These are phyloP conservation scores for Protosalanx chinensis DNA, from an alignment of 2,797 vertebrate species.

Conservation along the genomic window DNA sequence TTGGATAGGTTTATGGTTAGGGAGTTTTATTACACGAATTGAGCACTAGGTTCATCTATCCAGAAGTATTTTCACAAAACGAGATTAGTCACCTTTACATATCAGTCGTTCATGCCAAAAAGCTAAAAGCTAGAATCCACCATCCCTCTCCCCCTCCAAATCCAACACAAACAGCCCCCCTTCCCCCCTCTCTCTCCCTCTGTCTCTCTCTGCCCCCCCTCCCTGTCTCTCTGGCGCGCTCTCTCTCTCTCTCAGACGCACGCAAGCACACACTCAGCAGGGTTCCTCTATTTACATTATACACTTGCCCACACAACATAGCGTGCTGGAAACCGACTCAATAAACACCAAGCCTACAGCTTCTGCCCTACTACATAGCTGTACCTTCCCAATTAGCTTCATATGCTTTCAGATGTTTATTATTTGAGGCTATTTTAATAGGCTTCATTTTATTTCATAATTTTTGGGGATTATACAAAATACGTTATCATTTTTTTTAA, in stretches of 20 bases:
- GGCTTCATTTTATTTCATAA: conserved; percentile 3
- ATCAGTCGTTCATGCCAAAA: not conserved
- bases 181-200: not conserved
- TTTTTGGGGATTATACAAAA: too few relatives aligned
- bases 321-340: conserved; percentile 70
- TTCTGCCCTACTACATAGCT: conserved; percentile 61
- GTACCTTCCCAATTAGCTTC: conserved; percentile 66
- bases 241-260: conserved; percentile 33
- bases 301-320: conserved; percentile 70
- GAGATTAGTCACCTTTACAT: not conserved
- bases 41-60: too few relatives aligned
- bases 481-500: not conserved
- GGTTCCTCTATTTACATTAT: conserved; percentile 61
- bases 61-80: too few relatives aligned
- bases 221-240: not conserved
- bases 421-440: conserved; percentile 42
- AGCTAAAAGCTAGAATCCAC: not conserved
- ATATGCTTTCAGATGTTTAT: conserved; percentile 45
- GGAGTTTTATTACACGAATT: too few relatives aligned
- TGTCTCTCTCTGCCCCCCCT: not conserved
- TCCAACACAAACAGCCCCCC: conserved; percentile 24
- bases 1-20: too few relatives aligned
- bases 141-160: conserved; percentile 18
- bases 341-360: conserved; percentile 67
- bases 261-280: conserved; percentile 58